Evolutionary conservation across 2,797 vertebrate species (phyloP), one percentile per base, ranked within the genome.

Genomic region (Chelidonichthys spinosus): DNA sequence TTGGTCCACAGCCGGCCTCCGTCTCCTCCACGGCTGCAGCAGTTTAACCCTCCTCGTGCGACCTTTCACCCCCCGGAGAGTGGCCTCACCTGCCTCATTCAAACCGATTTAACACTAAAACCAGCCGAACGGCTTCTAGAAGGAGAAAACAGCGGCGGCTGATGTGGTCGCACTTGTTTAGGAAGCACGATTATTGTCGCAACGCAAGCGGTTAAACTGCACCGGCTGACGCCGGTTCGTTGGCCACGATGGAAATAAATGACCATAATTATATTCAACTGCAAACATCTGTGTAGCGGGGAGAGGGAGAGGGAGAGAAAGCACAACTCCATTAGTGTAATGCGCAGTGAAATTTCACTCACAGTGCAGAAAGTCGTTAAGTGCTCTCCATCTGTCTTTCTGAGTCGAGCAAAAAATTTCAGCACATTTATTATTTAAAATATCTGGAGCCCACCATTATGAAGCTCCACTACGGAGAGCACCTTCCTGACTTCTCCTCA

Each of bases 321-420:
- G 87, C 88, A 92, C 84, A 90, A 90, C 93, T 94, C 93, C 94
- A 95, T 95, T 95, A 95, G 93, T 73, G 93, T 94, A 94, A 94
- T 94, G 93, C 78, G 81, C 93, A 91, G 93, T 93, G 92, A 93
- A 93, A 93, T 94, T 91, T 94, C 90, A 91, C 89, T 93, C 92
- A 82, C 89, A 72, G 85, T 88, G 87, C 87, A 88, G 85, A 92
- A 92, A 93, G 93, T 94, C 86, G 90, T 93, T 95, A 95, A 95
- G 93, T 94, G 94, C 91, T 92, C 87, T 92, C 94, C 94, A 94
- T 95, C 94, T 94, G 95, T 94, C 92, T 94, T 92, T 93, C 87
- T 84, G 86, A 92, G 92, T 87, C 64, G 62, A 84, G 82, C 79
- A 15, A 87, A 92, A 88, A 9, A 92, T 89, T 91, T 93, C 87